Evolutionary conservation across 2,888 invertebrate genomes (phyloP).

Genomic region (Callimorpha dominula): DNA sequence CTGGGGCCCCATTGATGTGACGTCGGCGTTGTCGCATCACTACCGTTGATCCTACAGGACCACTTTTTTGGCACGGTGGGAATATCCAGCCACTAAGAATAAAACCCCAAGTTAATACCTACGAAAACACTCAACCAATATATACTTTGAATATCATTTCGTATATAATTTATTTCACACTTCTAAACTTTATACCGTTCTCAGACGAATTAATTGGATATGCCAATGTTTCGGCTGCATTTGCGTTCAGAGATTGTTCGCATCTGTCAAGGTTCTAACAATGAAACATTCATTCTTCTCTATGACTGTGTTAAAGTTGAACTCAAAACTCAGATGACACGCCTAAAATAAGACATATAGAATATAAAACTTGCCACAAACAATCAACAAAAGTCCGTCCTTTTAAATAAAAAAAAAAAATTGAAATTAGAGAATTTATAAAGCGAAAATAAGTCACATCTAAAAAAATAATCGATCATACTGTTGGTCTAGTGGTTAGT

Average conservation of each 20-base stretch:
- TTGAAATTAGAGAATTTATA: too few relatives aligned
- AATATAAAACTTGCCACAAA: neutral
- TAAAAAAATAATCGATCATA: too few relatives aligned
- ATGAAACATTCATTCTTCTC: neutral
- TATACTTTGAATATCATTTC: neutral
- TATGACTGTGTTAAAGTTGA: slow-evolving; percentile 6
- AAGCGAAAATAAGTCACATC: too few relatives aligned
- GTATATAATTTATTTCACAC: neutral
- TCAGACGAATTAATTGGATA: slow-evolving; percentile 13
- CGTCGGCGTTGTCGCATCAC: neutral
- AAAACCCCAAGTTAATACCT: too few relatives aligned
- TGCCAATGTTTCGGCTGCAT: slow-evolving; percentile 11
- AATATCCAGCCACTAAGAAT: neutral
- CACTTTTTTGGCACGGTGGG: neutral
- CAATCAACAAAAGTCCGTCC: neutral
- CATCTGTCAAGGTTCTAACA: slow-evolving; percentile 16
- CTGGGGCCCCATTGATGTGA: too few relatives aligned
- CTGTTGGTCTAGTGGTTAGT: too few relatives aligned
- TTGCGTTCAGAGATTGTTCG: slow-evolving; percentile 14
- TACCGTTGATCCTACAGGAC: neutral
- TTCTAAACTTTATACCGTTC: slow-evolving; percentile 5
- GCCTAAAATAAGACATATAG: neutral
- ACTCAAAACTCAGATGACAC: neutral
- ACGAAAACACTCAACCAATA: neutral
- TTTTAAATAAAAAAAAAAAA: too few relatives aligned